Evolutionary conservation across 2,888 invertebrate genomes (phyloP).

Genomic region (Melinopterus prodromus): DNA sequence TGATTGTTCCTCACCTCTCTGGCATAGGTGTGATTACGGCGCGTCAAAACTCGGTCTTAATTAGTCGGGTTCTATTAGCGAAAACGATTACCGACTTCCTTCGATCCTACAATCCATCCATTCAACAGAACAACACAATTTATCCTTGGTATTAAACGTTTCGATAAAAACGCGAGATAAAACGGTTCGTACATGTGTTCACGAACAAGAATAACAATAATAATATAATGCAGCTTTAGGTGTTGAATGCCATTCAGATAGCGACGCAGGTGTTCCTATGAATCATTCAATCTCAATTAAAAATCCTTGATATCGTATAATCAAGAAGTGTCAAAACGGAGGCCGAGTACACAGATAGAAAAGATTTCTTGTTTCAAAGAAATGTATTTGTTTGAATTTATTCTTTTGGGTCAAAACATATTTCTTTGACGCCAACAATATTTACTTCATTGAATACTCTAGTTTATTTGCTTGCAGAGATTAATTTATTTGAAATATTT

Average conservation of each 20-base stretch:
- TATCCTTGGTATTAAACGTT: background rate
- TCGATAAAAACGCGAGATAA: background rate
- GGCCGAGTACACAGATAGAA: too few species aligned
- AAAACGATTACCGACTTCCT: background rate
- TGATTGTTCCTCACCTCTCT: background rate
- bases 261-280: conserved; percentile 21
- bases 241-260: background rate
- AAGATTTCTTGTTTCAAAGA: too few species aligned
- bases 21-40: too few species aligned
- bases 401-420: too few species aligned
- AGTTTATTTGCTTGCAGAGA: too few species aligned
- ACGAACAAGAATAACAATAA: background rate
- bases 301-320: conserved; percentile 7
- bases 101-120: background rate
- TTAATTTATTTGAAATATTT: too few species aligned
- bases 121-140: background rate
- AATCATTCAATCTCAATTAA: conserved; percentile 19
- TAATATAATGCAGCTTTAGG: background rate
- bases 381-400: too few species aligned
- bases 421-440: too few species aligned
- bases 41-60: background rate
- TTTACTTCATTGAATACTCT: too few species aligned
- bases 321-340: background rate
- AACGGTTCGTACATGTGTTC: background rate
- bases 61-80: background rate